These are phyloP conservation scores for Diplolepis rosae DNA, from an alignment of 2,888 invertebrate species.

Conservation along the genomic window DNA sequence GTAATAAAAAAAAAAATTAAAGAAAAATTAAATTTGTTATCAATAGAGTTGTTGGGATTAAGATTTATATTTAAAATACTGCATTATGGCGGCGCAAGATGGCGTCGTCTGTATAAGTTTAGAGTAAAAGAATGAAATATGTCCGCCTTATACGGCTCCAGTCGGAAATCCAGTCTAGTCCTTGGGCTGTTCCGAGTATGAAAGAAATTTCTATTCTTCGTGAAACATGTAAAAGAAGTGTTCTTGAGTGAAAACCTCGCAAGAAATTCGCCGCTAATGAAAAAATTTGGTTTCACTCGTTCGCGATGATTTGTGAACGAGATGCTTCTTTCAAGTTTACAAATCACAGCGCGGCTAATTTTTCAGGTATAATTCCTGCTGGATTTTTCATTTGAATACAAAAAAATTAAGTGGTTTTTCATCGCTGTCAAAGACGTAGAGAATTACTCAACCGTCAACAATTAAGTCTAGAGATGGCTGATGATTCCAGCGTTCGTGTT, in stretches of 20 bases:
- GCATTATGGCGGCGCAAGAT: constrained; percentile 2
- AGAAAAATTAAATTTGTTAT: background rate
- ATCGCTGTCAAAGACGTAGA: constrained; percentile 39
- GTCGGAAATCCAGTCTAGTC: constrained; percentile 37
- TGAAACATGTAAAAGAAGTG: constrained; percentile 21
- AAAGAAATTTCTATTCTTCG: constrained; percentile 22
- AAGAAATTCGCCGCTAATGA: constrained; percentile 21
- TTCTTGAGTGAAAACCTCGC: constrained; percentile 14
- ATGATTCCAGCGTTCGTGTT: constrained; percentile 72
- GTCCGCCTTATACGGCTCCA: constrained; percentile 43
- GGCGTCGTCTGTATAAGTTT: constrained; percentile 19
- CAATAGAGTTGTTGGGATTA: constrained; percentile 10
- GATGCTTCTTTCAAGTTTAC: background rate
- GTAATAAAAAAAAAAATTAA: background rate
- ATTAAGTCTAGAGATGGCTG: constrained; percentile 63
- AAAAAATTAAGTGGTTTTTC: constrained; percentile 8
- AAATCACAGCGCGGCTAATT: background rate
- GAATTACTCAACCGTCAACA: constrained; percentile 41
- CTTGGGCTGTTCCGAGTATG: constrained; percentile 28
- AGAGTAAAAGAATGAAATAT: constrained; percentile 3
- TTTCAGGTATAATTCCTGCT: background rate
- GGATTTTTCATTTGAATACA: constrained; percentile 1
- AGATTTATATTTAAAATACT: background rate
- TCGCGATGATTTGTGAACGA: background rate
- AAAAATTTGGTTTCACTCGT: background rate